Base-by-base conservation (phyloP, 1,140 invertebrate species). In the Pseudobourletiella spinata region DNA sequence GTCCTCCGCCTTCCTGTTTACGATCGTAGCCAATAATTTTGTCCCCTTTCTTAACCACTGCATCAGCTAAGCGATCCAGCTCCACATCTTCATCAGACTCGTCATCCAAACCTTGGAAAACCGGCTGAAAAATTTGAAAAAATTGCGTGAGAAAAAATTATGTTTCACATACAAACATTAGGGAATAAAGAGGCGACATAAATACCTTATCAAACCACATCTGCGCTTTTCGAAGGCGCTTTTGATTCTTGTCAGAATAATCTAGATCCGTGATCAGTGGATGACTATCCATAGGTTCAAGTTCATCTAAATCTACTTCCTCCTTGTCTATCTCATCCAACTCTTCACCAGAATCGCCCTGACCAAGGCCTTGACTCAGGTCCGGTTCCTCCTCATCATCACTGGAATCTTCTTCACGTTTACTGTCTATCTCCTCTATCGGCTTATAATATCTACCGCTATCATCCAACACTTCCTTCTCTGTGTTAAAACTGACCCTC, bases 31-130 rank as follows among this genome's bases (percentile, higher is more conserved):
- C 65, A 24, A 57, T 3, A 18, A 67, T 60, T 57, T 67, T 30
- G 39, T 43, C 68, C 16, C 59, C 68, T 57, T 71, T 69, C 72
- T 25, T 82, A 68, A 86, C 85, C 71, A 83, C 86, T 29, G 81
- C 79, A 67, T 86, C 82, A 2, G 82, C 81, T 74, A 92, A 81
- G 73, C 83, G 83, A 71, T 92, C 86, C 59, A 95, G 78, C 76
- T 95, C 92, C 28, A 84, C 82, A 72, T 91, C 89, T 75, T 93
- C 90, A 74, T 91, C 88, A 46, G 84, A 84, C 54, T 92, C 87
- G 63, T 83, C 78, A 66, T 87, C 84, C 32, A 93, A 74, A 70
- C 87, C 82, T 73, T 90, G 87, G 72, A 97, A 94, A 55, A 83
- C 80, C 70, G 92, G 88, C 77, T 82, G 65, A 14, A 64, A 61